A percentile compares a stretch with the other conserved stretches of the same genome.
Conservation (phyloP, 2,113 vertebrate species). For the Sinocyclocheilus rhinocerous region DNA sequence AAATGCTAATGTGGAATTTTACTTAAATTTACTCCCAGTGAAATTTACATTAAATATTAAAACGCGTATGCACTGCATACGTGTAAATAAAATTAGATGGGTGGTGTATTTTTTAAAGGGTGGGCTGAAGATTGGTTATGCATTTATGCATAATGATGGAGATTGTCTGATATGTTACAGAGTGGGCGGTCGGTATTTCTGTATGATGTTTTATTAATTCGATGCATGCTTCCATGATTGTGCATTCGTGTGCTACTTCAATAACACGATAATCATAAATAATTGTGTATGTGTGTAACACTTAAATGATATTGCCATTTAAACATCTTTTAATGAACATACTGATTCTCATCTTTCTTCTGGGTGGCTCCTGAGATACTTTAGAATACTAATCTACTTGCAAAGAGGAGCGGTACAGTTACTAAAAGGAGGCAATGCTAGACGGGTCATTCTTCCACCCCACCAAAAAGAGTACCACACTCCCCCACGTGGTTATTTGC, state of each 20-base stretch:
- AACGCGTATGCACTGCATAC: background rate
- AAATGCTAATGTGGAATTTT: background rate
- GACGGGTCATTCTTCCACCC: conserved; percentile 49
- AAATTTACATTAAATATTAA: background rate
- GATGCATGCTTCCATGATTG: background rate
- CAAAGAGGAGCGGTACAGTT: conserved; percentile 52
- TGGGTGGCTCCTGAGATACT: conserved; percentile 54
- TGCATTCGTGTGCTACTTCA: background rate
- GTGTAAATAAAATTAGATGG: background rate
- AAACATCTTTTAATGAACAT: background rate
- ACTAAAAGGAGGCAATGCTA: conserved; percentile 55
- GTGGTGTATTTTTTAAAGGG: background rate
- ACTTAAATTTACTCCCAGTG: background rate
- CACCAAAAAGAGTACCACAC: conserved; percentile 74
- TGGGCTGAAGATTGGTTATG: background rate
- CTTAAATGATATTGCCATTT: background rate
- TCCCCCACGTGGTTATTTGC: conserved; percentile 84
- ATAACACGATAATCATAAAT: conserved; percentile 2
- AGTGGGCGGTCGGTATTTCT: conserved; percentile 8
- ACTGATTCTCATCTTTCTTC: conserved; percentile 22
- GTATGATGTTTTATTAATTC: conserved; percentile 22
- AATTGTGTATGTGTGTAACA: conserved; percentile 19
- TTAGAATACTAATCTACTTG: conserved; percentile 56
- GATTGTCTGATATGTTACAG: background rate
- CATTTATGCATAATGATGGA: conserved; percentile 25